Conservation (phyloP, 2,113 vertebrate species). For the Rattus rattus region DNA sequence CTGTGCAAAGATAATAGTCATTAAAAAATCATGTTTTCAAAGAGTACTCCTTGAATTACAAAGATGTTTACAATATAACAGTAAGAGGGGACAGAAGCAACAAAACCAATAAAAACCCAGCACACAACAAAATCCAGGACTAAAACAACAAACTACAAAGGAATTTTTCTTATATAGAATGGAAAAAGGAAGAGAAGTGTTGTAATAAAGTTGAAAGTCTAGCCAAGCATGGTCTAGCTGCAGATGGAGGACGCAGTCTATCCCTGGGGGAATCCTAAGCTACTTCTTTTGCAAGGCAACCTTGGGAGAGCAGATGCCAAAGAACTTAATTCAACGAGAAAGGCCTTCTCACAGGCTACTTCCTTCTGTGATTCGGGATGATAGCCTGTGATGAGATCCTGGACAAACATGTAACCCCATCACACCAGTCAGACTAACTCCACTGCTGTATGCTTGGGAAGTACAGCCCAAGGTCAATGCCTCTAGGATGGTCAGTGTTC, state of each 20-base stretch:
- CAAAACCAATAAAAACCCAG: background rate
- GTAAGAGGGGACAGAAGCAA: background rate
- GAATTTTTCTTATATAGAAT: background rate
- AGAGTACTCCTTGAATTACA: constrained; percentile 8
- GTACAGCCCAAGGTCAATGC: background rate
- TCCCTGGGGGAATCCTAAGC: background rate
- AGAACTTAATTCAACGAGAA: background rate
- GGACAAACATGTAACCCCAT: background rate
- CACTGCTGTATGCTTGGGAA: background rate
- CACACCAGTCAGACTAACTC: background rate
- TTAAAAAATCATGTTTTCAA: constrained; percentile 32
- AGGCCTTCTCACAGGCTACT: constrained; percentile 9
- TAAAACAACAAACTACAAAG: background rate
- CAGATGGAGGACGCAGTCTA: background rate
- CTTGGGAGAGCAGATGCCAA: background rate
- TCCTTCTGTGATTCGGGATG: background rate
- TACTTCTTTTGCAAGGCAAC: background rate
- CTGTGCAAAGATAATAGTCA: background rate
- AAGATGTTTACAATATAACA: constrained; percentile 33
- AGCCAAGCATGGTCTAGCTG: background rate
- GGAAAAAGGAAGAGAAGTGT: background rate
- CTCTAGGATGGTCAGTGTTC: background rate
- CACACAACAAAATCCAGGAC: background rate
- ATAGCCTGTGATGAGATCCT: background rate
- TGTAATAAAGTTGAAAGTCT: background rate